These are phyloP conservation scores for Acropora yongei DNA, from an alignment of 64 coral and sea anemone species.

Conservation along the genomic window DNA sequence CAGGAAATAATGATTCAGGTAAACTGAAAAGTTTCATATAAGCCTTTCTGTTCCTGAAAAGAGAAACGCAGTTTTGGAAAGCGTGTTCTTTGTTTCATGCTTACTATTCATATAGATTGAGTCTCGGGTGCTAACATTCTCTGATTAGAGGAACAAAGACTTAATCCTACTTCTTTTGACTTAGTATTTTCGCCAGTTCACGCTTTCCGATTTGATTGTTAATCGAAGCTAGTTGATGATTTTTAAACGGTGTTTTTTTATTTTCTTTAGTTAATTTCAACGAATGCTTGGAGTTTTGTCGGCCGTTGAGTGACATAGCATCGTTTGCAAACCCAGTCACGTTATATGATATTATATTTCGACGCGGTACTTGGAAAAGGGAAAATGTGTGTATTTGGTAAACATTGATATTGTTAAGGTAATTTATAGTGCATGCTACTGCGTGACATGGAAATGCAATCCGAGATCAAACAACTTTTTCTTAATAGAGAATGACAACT, in stretches of 20 bases:
- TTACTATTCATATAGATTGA: no score
- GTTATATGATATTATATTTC: background rate
- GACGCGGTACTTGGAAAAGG: background rate
- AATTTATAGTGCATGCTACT: background rate
- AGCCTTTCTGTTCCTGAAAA: no score
- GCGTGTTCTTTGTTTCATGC: no score
- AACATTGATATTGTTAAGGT: background rate
- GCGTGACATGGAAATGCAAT: slow-evolving; percentile 8
- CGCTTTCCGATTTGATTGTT: no score
- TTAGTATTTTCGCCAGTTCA: background rate
- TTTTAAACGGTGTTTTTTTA: no score
- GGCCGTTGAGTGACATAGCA: no score
- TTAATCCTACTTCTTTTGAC: background rate
- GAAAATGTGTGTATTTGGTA: background rate
- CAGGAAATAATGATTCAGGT: background rate
- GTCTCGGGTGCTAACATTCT: no score
- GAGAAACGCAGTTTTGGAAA: no score
- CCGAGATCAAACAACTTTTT: slow-evolving; percentile 17
- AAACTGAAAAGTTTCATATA: background rate
- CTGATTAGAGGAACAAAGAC: background rate
- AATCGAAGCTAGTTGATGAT: no score
- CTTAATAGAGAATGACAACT: background rate
- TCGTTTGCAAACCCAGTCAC: no score
- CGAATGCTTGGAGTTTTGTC: no score
- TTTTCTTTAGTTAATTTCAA: no score